These are phyloP conservation scores for Bellardia bayeri DNA, from an alignment of 2,888 invertebrate genomes.

Conservation along the genomic window DNA sequence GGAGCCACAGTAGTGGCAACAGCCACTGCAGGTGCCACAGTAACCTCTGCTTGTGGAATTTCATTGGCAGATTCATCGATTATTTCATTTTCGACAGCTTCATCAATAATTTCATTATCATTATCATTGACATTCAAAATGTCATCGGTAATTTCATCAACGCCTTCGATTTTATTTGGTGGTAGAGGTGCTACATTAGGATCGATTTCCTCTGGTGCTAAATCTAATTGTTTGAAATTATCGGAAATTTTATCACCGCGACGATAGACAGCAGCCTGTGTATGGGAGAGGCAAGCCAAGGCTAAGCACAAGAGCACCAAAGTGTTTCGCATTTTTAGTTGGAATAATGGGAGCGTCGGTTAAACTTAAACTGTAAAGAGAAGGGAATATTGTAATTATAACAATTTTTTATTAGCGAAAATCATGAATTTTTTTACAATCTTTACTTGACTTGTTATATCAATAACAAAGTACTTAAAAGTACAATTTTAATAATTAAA, in stretches of 20 bases:
- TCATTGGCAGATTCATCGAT: constrained; percentile 74
- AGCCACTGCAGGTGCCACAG: constrained; percentile 64
- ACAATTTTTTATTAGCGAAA: neutral
- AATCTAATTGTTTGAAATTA: constrained; percentile 81
- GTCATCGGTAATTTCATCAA: constrained; percentile 70
- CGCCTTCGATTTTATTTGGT: constrained; percentile 73
- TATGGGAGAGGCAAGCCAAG: constrained; percentile 65
- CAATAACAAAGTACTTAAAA: no score
- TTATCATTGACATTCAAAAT: constrained; percentile 63
- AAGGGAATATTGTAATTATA: neutral
- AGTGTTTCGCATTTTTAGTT: constrained; percentile 63
- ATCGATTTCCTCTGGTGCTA: constrained; percentile 82
- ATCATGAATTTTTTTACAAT: no score
- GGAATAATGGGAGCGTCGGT: no score
- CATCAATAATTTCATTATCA: constrained; percentile 77
- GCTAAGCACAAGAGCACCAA: constrained; percentile 76
- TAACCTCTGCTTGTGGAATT: constrained; percentile 44
- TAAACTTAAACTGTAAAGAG: constrained; percentile 70
- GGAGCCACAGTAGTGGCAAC: constrained; percentile 73
- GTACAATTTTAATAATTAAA: no score
- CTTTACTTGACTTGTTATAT: no score
- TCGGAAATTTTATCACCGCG: constrained; percentile 81
- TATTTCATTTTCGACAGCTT: constrained; percentile 73
- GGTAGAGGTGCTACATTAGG: constrained; percentile 82
- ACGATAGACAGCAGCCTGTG: constrained; percentile 77